A percentile compares a stretch with the other conserved stretches of the same genome.
phyloP scores from a whole-genome alignment of 2,888 invertebrate species.

The Pyrgus malvae region DNA sequence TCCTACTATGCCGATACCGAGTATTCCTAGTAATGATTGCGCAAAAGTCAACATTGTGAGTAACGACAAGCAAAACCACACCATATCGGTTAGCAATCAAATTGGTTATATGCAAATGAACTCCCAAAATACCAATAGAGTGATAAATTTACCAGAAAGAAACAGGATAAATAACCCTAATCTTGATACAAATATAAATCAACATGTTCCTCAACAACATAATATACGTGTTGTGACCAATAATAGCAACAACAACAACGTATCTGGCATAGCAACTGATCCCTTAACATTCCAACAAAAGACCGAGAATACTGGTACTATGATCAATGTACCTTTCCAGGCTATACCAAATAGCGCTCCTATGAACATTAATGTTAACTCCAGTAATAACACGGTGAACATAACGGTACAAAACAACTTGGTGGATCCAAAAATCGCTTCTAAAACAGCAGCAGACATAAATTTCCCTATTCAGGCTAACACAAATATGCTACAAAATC shows the following conservation, averaged over 20 bases:
- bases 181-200: conserved; percentile 61
- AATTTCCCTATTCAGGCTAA: conserved; percentile 69
- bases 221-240: conserved; percentile 75
- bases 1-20: conserved; percentile 50
- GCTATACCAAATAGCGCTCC: conserved; percentile 77
- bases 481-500: conserved; percentile 60
- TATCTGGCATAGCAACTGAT: conserved; percentile 57
- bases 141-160: conserved; percentile 73
- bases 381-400: conserved; percentile 75
- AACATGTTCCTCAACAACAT: conserved; percentile 72
- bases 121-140: conserved; percentile 61
- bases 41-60: conserved; percentile 64
- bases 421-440: conserved; percentile 75
- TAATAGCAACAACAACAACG: conserved; percentile 58
- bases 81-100: conserved; percentile 70
- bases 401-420: conserved; percentile 77
- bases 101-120: conserved; percentile 76
- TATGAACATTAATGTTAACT: conserved; percentile 77
- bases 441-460: conserved; percentile 66
- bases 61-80: conserved; percentile 69
- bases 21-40: conserved; percentile 56
- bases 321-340: conserved; percentile 78
- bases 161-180: conserved; percentile 62
- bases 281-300: conserved; percentile 70
- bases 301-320: conserved; percentile 64